Evolutionary conservation across 1,140 invertebrate genomes (phyloP).

Genomic region (Ectropis grisescens): DNA sequence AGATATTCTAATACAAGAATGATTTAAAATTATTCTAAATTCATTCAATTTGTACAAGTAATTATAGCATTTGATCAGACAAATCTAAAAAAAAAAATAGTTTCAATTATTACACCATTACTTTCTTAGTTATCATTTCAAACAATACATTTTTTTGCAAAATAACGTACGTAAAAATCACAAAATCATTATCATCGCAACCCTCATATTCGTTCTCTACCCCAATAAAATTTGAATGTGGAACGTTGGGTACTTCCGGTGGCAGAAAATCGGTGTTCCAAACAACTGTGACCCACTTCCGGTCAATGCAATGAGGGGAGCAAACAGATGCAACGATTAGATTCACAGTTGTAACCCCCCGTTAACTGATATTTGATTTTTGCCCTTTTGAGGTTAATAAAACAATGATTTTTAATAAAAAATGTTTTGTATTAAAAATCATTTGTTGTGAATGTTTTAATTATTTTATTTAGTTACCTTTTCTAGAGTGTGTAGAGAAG

Average conservation of each 20-base stretch:
- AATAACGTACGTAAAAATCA: too few species aligned
- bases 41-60: too few species aligned
- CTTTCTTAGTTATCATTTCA: too few species aligned
- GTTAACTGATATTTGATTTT: slow-evolving; percentile 54
- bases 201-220: slow-evolving; percentile 47
- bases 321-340: slow-evolving; percentile 63
- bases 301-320: slow-evolving; percentile 52
- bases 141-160: too few species aligned
- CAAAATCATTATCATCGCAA: slow-evolving; percentile 17
- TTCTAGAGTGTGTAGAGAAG: not conserved
- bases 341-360: slow-evolving; percentile 38
- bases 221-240: slow-evolving; percentile 65
- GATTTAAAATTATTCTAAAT: too few species aligned
- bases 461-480: not conserved
- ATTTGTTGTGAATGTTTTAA: too few species aligned
- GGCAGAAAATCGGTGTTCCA: slow-evolving; percentile 62
- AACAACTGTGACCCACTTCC: slow-evolving; percentile 62
- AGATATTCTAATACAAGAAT: too few species aligned
- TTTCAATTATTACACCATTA: too few species aligned
- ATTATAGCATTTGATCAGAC: too few species aligned
- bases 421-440: too few species aligned
- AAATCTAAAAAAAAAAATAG: too few species aligned
- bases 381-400: slow-evolving; percentile 18
- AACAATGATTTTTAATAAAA: too few species aligned
- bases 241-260: slow-evolving; percentile 62